Evolutionary conservation across 2,113 vertebrate genomes (phyloP).

Genomic region (Jacana jacana): DNA sequence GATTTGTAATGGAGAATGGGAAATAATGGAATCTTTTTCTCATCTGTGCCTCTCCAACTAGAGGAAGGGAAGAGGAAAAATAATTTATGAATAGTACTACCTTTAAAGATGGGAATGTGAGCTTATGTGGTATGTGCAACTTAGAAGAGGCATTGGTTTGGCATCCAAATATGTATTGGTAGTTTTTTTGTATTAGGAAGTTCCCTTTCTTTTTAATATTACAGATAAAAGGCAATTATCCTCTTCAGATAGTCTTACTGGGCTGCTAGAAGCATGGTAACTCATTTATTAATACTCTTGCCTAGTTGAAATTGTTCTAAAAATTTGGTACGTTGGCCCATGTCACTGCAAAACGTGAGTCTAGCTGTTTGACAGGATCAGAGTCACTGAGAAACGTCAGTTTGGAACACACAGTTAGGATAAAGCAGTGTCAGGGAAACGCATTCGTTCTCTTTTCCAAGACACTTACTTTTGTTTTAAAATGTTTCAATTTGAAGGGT

Average conservation of each 20-base stretch:
- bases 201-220: background rate
- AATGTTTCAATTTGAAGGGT: slow-evolving; percentile 78
- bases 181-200: background rate
- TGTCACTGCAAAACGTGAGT: background rate
- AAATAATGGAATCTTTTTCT: background rate
- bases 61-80: background rate
- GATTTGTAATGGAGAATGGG: background rate
- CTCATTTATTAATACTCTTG: background rate
- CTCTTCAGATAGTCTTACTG: background rate
- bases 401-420: background rate
- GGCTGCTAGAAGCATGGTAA: background rate
- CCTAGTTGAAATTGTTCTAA: background rate
- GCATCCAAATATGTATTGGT: background rate
- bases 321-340: background rate
- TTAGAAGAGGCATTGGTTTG: background rate
- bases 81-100: background rate
- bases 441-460: background rate
- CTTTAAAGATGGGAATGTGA: background rate
- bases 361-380: background rate
- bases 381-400: background rate
- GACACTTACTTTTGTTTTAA: background rate
- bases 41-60: background rate
- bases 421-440: background rate
- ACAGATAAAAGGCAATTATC: background rate
- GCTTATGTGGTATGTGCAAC: background rate